A percentile compares a stretch with the other conserved stretches of the same genome.
Conservation (phyloP, 2,888 invertebrate genomes). For the Mythimna ferrago region DNA sequence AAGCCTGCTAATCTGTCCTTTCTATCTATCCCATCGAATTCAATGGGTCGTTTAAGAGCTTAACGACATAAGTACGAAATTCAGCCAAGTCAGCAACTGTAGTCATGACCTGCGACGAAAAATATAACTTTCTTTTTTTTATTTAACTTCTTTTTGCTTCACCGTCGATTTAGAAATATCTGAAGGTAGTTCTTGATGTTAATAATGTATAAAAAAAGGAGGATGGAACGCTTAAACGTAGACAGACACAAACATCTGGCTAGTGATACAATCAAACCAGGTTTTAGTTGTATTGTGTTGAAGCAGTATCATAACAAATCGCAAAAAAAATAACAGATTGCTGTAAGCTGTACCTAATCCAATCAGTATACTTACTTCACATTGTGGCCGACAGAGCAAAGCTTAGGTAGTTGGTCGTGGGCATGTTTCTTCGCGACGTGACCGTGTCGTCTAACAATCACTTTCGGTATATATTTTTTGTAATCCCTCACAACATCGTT, state of each 20-base stretch:
- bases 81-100: not conserved
- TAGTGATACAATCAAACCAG: constrained; percentile 38
- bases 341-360: constrained; percentile 13
- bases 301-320: constrained; percentile 28
- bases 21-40: not conserved
- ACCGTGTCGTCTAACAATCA: constrained; percentile 93
- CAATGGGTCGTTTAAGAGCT: not conserved
- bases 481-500: constrained; percentile 94
- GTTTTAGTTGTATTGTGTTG: constrained; percentile 40
- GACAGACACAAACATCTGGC: constrained; percentile 47
- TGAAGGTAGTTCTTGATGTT: not conserved
- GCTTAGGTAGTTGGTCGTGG: constrained; percentile 89
- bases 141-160: not conserved
- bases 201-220: constrained; percentile 28
- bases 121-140: not conserved
- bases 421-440: constrained; percentile 95
- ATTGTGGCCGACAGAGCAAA: constrained; percentile 90
- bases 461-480: constrained; percentile 95
- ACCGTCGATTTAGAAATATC: not conserved
- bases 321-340: constrained; percentile 27
- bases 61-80: not conserved
- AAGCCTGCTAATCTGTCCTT: too few species aligned
- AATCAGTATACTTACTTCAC: constrained; percentile 86
- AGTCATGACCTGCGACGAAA: not conserved
- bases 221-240: constrained; percentile 29